Evolutionary conservation across 2,113 vertebrate species (phyloP).

Genomic region (Thamnaconus septentrionalis): DNA sequence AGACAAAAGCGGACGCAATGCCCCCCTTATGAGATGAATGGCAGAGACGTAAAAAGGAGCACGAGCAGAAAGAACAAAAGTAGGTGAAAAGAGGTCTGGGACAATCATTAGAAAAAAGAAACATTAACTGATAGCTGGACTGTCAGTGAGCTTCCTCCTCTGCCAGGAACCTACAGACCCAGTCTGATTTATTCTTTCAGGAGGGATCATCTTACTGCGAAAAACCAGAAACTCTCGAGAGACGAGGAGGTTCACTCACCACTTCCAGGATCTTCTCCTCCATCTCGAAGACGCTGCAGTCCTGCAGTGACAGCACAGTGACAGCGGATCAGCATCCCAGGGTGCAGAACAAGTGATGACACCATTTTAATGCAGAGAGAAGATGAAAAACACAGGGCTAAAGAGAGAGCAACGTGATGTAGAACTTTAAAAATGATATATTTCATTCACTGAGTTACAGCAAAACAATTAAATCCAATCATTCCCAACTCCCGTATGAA

Average conservation of each 20-base stretch:
- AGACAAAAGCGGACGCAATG: too few relatives aligned
- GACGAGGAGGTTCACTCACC: slow-evolving; percentile 78
- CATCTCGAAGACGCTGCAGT: slow-evolving; percentile 93
- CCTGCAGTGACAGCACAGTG: slow-evolving; percentile 76
- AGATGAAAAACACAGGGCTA: too few relatives aligned
- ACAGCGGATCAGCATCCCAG: slow-evolving; percentile 38
- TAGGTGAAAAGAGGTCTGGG: slow-evolving; percentile 38
- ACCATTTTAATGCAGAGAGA: too few relatives aligned
- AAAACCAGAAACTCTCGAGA: slow-evolving; percentile 1
- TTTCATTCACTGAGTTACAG: too few relatives aligned
- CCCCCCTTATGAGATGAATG: too few relatives aligned
- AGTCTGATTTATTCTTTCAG: slow-evolving; percentile 21
- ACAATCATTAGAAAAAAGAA: slow-evolving; percentile 69
- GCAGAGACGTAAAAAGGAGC: too few relatives aligned
- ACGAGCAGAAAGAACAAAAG: too few relatives aligned
- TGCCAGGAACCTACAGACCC: slow-evolving; percentile 15
- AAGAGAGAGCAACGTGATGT: too few relatives aligned
- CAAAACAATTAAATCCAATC: too few relatives aligned
- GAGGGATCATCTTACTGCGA: slow-evolving; percentile 25
- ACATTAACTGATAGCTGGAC: slow-evolving; percentile 59
- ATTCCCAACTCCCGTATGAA: too few relatives aligned
- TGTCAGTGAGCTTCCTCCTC: slow-evolving; percentile 37
- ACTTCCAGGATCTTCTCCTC: slow-evolving; percentile 95
- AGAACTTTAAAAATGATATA: too few relatives aligned
- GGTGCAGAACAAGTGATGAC: too few relatives aligned